Evolutionary conservation across 2,797 vertebrate species (phyloP), one percentile per base, ranked within the genome.

Genomic region (Lutjanus campechanus): DNA sequence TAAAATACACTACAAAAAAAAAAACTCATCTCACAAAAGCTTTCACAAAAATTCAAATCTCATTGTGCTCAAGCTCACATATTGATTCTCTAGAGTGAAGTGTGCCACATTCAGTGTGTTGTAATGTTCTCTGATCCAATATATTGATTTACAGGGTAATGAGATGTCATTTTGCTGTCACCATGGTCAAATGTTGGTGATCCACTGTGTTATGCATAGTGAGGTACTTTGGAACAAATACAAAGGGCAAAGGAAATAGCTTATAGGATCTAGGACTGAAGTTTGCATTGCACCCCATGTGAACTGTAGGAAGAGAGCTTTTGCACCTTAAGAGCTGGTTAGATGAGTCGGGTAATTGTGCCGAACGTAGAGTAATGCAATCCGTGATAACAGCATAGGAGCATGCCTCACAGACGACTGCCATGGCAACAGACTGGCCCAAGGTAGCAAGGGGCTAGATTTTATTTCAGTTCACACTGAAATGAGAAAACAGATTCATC

Each of bases 381-480:
- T 86, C 91, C 29, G 41, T 77, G 72, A 88, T 73, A 91, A 84
- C 83, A 69, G 86, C 82, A 84, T 19, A 79, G 73, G 69, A 84
- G 80, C 76, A 83, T 80, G 88, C 79, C 79, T 91, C 85, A 83
- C 82, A 87, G 90, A 92, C 62, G 77, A 93, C 69, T 90, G 72
- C 93, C 93, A 95, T 94, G 90, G 93, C 93, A 94, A 95, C 93
- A 87, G 91, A 89, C 90, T 53, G 83, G 85, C 77, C 87, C 75
- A 86, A 82, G 81, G 86, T 83, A 84, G 79, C 79, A 71, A 85
- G 83, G 66, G 79, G 79, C 68, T 70, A 36, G 41, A 81, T 83
- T 85, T 84, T 63, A 82, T 86, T 84, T 92, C 73, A 77, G 55
- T 80, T 87, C 64, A 72, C 77, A 71, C 61, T 44, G 72, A 86